These are phyloP conservation scores for Aricia artaxerxes DNA, from an alignment of 2,888 invertebrate species.

Conservation along the genomic window DNA sequence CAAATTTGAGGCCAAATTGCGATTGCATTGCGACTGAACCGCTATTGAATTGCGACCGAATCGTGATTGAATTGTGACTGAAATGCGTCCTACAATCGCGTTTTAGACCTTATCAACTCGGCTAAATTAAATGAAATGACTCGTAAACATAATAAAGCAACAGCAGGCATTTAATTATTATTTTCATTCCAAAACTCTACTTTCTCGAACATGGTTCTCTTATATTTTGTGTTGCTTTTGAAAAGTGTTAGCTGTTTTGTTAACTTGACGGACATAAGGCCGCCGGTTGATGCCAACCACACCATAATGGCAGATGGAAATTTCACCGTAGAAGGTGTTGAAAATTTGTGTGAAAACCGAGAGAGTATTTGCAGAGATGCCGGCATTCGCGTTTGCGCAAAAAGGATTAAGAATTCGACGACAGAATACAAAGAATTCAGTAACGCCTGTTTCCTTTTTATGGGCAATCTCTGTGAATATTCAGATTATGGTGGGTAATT, in stretches of 20 bases:
- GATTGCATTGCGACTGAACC: not conserved
- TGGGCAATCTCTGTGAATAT: constrained; percentile 60
- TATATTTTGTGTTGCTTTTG: not conserved
- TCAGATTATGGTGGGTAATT: constrained; percentile 53
- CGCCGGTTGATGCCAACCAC: not conserved
- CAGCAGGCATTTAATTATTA: not conserved
- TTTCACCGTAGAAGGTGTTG: constrained; percentile 46
- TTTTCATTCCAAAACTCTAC: not conserved
- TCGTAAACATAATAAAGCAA: not conserved
- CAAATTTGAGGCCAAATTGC: not conserved
- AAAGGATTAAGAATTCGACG: constrained; percentile 42
- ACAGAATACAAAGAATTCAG: constrained; percentile 50
- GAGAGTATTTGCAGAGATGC: constrained; percentile 47
- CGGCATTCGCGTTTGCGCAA: constrained; percentile 48
- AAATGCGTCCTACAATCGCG: not conserved
- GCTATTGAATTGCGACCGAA: no score
- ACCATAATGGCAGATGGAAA: constrained; percentile 34
- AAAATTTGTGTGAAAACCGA: constrained; percentile 46
- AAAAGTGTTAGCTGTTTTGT: not conserved
- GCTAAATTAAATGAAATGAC: not conserved
- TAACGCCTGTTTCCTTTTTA: constrained; percentile 58
- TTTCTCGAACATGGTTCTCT: not conserved
- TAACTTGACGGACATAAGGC: not conserved
- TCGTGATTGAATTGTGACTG: not conserved
- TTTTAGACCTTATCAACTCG: not conserved